Base-by-base conservation (phyloP, 2,888 invertebrate species). In the Rosalia funebris region DNA sequence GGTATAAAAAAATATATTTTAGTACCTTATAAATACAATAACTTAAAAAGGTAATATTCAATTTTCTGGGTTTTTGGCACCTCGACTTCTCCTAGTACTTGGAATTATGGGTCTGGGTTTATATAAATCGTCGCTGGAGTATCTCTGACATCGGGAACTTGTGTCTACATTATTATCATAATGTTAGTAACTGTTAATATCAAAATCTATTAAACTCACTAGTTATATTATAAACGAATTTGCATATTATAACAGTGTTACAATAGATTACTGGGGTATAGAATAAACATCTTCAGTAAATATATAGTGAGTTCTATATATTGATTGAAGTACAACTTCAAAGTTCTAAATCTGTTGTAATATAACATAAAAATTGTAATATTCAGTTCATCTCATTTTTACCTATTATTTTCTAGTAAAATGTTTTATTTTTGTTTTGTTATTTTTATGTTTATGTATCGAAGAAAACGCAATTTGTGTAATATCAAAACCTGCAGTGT, bases 71-170 rank as follows among this genome's bases (percentile, higher is more conserved):
- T 53, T 60, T 60, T 66, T 71, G 57, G 71, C 70, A 61, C 71
- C 65, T 61, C 83, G 76, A 45, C 57, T 65, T 63, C 86, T 83
- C 65, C 85, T 82, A 61, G 84, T 83, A 58, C 84, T 82, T 63
- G 85, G 83, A 69, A 88, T 82, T 36, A 85, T 74, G 37, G 87
- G 87, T 67, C 89, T 82, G 52, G 90, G 90, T 77, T 90, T 90
- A 77, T 90, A 91, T 57, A 90, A 82, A 81, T 91, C 90, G 70
- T 89, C 89, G 69, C 86, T 88, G 57, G 86, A 84, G 74, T 90
- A 90, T 61, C 89, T 83, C 76, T 90, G 87, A n/a, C 60, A 32
- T 17, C 45, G 56, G n/a, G n/a, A n/a, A 57, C 44, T 39, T 12
- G 53, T 48, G 45, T 32, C 56, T 52, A 54, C 45, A 50, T 17